Percentiles rank a stretch among this genome's conserved stretches.
Conservation (phyloP, 2,797 vertebrate species). For the Onychomys leucogaster region DNA sequence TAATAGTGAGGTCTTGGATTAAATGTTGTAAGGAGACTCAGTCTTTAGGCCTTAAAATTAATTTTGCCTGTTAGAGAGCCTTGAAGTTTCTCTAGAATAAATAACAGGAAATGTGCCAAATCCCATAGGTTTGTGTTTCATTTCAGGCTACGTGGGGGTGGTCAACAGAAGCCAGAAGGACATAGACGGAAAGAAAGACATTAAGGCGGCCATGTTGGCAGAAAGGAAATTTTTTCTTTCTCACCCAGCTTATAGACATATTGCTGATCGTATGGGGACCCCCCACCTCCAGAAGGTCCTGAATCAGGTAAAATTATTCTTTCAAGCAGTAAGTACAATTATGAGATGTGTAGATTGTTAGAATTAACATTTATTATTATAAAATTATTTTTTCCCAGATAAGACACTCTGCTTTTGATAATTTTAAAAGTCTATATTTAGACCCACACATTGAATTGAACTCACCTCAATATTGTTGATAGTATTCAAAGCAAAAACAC, state of each 20-base stretch:
- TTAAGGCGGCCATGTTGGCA: constrained; percentile 90
- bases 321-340: neutral
- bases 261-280: constrained; percentile 92
- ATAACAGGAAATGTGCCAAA: neutral
- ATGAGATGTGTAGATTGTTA: neutral
- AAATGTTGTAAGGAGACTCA: neutral
- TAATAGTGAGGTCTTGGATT: neutral
- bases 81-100: neutral
- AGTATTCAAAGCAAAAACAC: neutral
- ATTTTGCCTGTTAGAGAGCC: neutral
- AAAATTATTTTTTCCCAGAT: neutral
- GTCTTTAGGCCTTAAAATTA: neutral
- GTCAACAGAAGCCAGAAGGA: constrained; percentile 95
- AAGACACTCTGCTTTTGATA: neutral
- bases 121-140: constrained; percentile 10
- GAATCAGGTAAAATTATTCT: constrained; percentile 90
- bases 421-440: neutral
- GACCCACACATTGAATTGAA: neutral
- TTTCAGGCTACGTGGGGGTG: constrained; percentile 92
- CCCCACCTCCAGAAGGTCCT: constrained; percentile 91
- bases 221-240: constrained; percentile 92
- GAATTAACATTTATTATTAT: constrained; percentile 30
- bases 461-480: neutral
- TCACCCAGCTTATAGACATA: constrained; percentile 92
- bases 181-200: constrained; percentile 93